Conservation (phyloP, 2,113 vertebrate genomes). For the Apaloderma vittatum region DNA sequence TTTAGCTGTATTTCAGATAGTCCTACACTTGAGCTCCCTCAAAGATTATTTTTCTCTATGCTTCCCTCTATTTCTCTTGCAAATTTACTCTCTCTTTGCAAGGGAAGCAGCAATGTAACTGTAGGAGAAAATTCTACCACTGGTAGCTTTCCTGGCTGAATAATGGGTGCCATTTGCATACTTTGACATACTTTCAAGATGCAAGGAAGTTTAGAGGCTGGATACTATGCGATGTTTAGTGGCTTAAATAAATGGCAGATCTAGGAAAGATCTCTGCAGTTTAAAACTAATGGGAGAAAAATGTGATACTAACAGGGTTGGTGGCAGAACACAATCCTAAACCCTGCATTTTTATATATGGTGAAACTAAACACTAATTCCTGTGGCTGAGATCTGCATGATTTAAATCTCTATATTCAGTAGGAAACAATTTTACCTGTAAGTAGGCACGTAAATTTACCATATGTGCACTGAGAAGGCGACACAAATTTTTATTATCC, state of each 20-base stretch:
- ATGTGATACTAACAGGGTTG: neutral
- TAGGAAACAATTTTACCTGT: neutral
- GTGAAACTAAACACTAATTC: neutral
- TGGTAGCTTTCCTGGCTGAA: slow-evolving; percentile 59
- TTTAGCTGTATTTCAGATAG: neutral
- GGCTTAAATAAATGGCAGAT: slow-evolving; percentile 11
- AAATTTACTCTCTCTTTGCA: slow-evolving; percentile 65
- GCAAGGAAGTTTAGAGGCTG: slow-evolving; percentile 30
- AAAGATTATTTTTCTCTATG: neutral
- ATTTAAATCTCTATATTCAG: neutral
- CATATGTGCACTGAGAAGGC: neutral
- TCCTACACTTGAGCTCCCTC: neutral
- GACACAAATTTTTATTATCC: neutral
- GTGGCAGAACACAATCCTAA: neutral
- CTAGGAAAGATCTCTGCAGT: neutral
- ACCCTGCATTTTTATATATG: neutral
- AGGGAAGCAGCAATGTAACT: slow-evolving; percentile 41
- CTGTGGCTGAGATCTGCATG: neutral
- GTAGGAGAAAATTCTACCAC: slow-evolving; percentile 55
- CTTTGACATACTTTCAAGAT: slow-evolving; percentile 68
- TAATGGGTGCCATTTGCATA: slow-evolving; percentile 51
- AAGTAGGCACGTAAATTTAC: neutral
- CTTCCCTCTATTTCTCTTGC: slow-evolving; percentile 11
- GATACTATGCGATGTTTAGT: neutral
- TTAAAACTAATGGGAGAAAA: neutral